Conservation (phyloP, 2,113 vertebrate genomes). For the Pyxicephalus adspersus region DNA sequence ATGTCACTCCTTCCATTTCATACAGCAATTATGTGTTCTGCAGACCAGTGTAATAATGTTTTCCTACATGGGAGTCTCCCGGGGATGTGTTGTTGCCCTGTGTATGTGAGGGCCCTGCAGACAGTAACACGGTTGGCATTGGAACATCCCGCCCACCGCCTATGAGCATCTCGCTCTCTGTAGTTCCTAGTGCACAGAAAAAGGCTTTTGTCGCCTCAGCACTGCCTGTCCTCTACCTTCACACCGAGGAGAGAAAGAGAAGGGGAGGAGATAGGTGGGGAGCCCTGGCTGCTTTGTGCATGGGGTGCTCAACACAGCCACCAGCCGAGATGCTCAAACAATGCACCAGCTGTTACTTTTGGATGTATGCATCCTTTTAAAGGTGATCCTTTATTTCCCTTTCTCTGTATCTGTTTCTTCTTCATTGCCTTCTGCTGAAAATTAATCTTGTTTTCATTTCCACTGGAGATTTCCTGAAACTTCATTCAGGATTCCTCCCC, state of each 20-base stretch:
- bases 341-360: slow-evolving; percentile 55
- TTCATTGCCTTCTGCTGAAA: slow-evolving; percentile 1
- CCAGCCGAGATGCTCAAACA: slow-evolving; percentile 54
- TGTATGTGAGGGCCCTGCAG: slow-evolving; percentile 50
- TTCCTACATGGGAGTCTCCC: slow-evolving; percentile 53
- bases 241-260: slow-evolving; percentile 25
- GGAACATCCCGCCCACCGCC: slow-evolving; percentile 55
- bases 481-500: slow-evolving; percentile 10
- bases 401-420: slow-evolving; percentile 14
- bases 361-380: slow-evolving; percentile 56
- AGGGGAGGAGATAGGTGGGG: slow-evolving; percentile 56
- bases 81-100: background rate
- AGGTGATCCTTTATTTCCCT: slow-evolving; percentile 46
- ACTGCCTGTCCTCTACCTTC: slow-evolving; percentile 55
- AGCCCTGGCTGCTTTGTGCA: slow-evolving; percentile 33
- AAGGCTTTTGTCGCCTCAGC: slow-evolving; percentile 56
- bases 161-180: slow-evolving; percentile 54
- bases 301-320: slow-evolving; percentile 36
- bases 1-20: slow-evolving; percentile 53
- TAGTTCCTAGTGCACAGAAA: slow-evolving; percentile 53
- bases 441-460: background rate
- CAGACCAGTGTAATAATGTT: slow-evolving; percentile 46
- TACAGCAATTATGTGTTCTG: slow-evolving; percentile 23
- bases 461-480: background rate
- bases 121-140: slow-evolving; percentile 38